Conservation (phyloP, 2,113 vertebrate species). For the Lontra canadensis region DNA sequence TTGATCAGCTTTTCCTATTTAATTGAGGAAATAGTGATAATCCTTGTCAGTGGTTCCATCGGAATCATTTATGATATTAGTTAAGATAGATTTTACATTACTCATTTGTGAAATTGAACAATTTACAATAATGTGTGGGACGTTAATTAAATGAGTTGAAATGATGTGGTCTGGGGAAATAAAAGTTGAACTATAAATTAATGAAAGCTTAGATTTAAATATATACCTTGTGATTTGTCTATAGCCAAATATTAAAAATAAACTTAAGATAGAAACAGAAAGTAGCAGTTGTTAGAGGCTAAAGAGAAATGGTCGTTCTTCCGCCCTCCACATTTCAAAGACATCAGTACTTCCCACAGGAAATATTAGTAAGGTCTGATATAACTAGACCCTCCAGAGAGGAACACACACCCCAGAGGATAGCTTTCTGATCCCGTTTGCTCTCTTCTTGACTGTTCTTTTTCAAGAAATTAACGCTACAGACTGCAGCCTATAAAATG, state of each 20-base stretch:
- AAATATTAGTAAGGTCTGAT: neutral
- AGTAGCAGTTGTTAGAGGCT: conserved; percentile 1
- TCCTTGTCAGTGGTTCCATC: conserved; percentile 16
- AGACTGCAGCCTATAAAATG: neutral
- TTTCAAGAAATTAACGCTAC: conserved; percentile 66
- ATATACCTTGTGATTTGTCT: neutral
- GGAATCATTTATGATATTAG: neutral
- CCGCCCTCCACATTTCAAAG: neutral
- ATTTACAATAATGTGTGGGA: neutral
- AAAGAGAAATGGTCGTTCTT: conserved; percentile 21
- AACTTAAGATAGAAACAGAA: conserved; percentile 26
- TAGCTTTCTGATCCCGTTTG: conserved; percentile 53
- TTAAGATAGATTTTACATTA: conserved; percentile 19
- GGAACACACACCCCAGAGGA: neutral
- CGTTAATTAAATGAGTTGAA: conserved; percentile 46
- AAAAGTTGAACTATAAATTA: neutral
- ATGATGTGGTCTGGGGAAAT: neutral
- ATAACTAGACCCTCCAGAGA: neutral
- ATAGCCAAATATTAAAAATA: neutral
- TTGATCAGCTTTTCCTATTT: neutral
- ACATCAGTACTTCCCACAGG: neutral
- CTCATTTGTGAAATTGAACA: conserved; percentile 33
- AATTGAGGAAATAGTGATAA: neutral
- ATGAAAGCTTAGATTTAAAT: conserved; percentile 25
- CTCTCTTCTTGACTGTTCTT: conserved; percentile 46